Conservation (phyloP, 2,797 vertebrate species). For the Kryptopterus vitreolus region DNA sequence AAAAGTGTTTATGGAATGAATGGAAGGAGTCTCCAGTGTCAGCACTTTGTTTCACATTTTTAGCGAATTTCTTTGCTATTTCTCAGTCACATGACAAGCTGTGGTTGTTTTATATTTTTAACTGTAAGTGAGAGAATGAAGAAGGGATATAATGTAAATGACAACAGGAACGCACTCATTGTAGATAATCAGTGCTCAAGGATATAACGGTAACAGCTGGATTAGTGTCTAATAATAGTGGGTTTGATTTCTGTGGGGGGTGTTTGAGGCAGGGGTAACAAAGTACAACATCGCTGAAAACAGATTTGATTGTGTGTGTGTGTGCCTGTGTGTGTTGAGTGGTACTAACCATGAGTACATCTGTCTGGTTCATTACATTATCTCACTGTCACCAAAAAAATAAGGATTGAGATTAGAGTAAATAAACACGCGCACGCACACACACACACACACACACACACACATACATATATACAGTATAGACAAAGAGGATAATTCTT, state of each 20-base stretch:
- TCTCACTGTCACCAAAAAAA: conserved; percentile 30
- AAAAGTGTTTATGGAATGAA: not conserved
- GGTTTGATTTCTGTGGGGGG: not conserved
- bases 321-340: not conserved
- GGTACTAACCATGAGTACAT: conserved; percentile 32
- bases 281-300: not conserved
- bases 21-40: not conserved
- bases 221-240: too few species aligned
- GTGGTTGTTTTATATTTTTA: not conserved
- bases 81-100: not conserved
- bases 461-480: too few species aligned
- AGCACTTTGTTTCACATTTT: not conserved
- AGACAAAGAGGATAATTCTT: not conserved
- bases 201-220: not conserved
- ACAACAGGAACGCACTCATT: not conserved
- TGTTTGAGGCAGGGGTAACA: not conserved
- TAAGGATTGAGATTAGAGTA: conserved; percentile 40
- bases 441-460: too few species aligned
- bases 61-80: too few species aligned
- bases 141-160: not conserved
- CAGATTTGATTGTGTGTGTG: not conserved
- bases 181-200: too few species aligned
- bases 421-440: too few species aligned
- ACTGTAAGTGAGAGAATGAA: not conserved
- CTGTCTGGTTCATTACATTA: conserved; percentile 31